These are phyloP conservation scores for Bos taurus DNA, from an alignment of 2,113 vertebrate species.

Conservation along the genomic window ARS-UCD2.0 NC_037329.1:58970001-58970500, in stretches of 20 bases:
- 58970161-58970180: neutral
- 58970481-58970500: neutral
- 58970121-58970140: neutral
- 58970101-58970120: neutral
- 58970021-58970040: neutral
- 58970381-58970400: neutral
- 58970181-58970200: neutral
- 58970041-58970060: neutral
- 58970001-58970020: neutral
- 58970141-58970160: neutral
- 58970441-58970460: neutral
- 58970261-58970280: neutral
- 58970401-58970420: neutral
- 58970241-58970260: neutral
- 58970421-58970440: neutral
- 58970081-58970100: neutral
- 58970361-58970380: neutral
- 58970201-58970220: neutral
- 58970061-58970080: neutral
- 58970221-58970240: neutral
- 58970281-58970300: neutral
- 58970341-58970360: neutral
- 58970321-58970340: neutral
- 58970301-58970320: neutral
- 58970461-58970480: neutral